These are phyloP conservation scores for Rotaria socialis DNA, from an alignment of 2,888 invertebrate species.

Conservation along the genomic window DNA sequence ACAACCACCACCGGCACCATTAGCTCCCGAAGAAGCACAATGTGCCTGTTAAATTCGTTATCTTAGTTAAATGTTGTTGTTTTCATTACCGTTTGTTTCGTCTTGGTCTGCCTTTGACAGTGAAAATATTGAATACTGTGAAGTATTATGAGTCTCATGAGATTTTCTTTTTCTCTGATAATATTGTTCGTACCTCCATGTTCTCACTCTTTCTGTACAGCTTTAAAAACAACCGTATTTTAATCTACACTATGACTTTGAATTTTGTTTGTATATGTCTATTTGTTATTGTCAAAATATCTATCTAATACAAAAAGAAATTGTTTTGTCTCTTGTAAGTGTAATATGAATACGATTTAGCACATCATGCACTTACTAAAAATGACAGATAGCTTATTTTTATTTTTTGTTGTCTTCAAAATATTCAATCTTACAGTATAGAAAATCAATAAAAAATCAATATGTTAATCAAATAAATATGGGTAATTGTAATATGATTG, in stretches of 20 bases:
- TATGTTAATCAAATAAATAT: not conserved
- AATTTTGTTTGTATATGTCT: constrained; percentile 4
- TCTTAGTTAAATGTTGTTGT: not conserved
- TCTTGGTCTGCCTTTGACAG: constrained; percentile 18
- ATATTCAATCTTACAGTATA: not conserved
- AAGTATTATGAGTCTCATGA: constrained; percentile 13
- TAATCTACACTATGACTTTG: not conserved
- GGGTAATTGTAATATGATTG: not conserved
- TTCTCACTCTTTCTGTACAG: not conserved
- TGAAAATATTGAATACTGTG: not conserved
- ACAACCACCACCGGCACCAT: constrained; percentile 18
- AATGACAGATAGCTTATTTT: not conserved
- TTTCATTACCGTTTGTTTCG: not conserved
- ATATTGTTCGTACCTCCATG: constrained; percentile 1
- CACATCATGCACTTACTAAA: not conserved
- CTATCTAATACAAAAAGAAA: not conserved
- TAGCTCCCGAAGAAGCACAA: not conserved
- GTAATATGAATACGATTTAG: not conserved
- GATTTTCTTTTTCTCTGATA: not conserved
- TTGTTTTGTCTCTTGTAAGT: not conserved
- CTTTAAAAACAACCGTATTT: not conserved
- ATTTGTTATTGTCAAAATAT: constrained; percentile 3
- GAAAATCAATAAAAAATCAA: not conserved
- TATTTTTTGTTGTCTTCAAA: not conserved
- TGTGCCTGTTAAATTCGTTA: constrained; percentile 30